A percentile compares a stretch with the other conserved stretches of the same genome.
These are phyloP conservation scores for Brachymystax lenok DNA, from an alignment of 2,797 vertebrate genomes.

Conservation along the genomic window DNA sequence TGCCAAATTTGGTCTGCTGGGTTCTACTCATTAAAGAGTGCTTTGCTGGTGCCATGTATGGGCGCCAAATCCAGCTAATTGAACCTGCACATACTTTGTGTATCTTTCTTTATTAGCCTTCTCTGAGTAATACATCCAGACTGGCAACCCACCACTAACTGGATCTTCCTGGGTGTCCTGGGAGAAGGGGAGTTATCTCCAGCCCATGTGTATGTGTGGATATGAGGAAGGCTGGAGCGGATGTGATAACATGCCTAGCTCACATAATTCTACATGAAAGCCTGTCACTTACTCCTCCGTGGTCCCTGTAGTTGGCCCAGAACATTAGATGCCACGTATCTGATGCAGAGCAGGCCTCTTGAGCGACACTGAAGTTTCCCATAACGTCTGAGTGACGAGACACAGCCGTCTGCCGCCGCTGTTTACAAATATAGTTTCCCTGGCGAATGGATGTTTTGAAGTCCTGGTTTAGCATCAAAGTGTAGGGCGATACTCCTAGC, in stretches of 20 bases:
- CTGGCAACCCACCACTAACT: slow-evolving; percentile 6
- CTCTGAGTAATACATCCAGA: not conserved
- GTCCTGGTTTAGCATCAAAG: slow-evolving; percentile 29
- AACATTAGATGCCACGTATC: slow-evolving; percentile 31
- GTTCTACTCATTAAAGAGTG: not conserved
- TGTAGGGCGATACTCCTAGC: slow-evolving; percentile 10
- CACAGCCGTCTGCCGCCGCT: not conserved
- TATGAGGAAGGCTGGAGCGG: not conserved
- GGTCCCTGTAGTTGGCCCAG: slow-evolving; percentile 9
- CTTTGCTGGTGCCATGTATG: not conserved
- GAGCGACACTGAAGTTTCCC: not conserved
- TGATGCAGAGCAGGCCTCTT: not conserved
- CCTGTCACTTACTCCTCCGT: slow-evolving; percentile 14
- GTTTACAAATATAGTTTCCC: not conserved
- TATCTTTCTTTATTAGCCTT: slow-evolving; percentile 14
- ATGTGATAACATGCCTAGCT: slow-evolving; percentile 3
- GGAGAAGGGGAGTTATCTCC: slow-evolving; percentile 10
- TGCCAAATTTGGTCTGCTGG: not conserved
- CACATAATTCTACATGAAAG: slow-evolving; percentile 40
- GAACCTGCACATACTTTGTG: not conserved
- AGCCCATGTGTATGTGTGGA: not conserved
- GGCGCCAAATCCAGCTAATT: not conserved
- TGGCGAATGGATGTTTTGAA: slow-evolving; percentile 5
- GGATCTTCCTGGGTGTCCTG: slow-evolving; percentile 19
- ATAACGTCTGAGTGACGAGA: not conserved